These are phyloP conservation scores for Halichondria panicea DNA, from an alignment of 37 sponge, comb jelly and placozoan genomes.

Conservation along the genomic window DNA sequence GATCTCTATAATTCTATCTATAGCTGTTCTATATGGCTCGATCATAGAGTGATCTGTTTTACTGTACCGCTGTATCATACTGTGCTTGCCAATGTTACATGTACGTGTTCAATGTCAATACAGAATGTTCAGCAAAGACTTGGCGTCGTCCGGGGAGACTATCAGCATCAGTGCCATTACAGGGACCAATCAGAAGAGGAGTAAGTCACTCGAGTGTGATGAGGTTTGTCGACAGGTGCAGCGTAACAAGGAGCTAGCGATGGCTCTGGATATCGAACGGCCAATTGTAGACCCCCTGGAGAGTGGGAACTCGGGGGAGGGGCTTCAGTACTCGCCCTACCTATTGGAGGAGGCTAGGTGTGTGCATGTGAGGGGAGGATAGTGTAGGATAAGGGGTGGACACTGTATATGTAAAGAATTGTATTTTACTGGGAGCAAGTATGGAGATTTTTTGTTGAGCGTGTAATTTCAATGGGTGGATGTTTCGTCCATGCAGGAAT, in stretches of 20 bases:
- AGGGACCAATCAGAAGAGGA: not conserved
- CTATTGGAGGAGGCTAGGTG: slow-evolving; percentile 44
- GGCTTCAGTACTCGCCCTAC: slow-evolving; percentile 15
- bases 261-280: slow-evolving; percentile 36
- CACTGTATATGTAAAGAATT: not conserved
- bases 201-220: slow-evolving; percentile 69
- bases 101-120: no score
- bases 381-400: not conserved
- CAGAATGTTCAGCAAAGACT: slow-evolving; percentile 49
- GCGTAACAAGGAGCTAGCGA: slow-evolving; percentile 66
- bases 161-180: slow-evolving; percentile 31
- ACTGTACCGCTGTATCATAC: not conserved
- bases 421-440: not conserved
- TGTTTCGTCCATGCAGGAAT: not conserved
- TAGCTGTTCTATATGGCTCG: no score
- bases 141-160: slow-evolving; percentile 45
- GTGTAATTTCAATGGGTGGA: not conserved
- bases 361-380: not conserved
- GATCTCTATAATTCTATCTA: no score
- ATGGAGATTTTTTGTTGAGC: no score
- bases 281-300: slow-evolving; percentile 16
- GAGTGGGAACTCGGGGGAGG: not conserved
- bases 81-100: not conserved
- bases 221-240: slow-evolving; percentile 76
- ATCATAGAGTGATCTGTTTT: no score